Percentiles rank a stretch among this genome's conserved stretches.
Evolutionary conservation across 2,797 vertebrate genomes (phyloP).

Genomic region (Staurois parvus): DNA sequence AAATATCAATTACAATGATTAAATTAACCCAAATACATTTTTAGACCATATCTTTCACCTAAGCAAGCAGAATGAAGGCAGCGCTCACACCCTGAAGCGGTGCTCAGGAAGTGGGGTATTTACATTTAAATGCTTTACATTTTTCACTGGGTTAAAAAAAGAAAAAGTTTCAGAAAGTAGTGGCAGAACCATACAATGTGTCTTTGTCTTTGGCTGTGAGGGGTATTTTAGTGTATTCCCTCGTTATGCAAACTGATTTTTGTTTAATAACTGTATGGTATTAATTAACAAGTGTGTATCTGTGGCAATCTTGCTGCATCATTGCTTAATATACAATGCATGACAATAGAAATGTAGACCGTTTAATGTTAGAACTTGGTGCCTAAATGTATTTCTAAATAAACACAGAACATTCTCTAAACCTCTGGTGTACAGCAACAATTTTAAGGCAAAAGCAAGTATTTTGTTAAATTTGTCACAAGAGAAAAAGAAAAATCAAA

Average conservation of each 20-base stretch:
- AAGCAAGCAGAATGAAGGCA: conserved; percentile 66
- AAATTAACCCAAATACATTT: conserved; percentile 72
- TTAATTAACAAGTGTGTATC: not conserved
- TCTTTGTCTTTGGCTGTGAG: conserved; percentile 51
- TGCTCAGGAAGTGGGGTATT: conserved; percentile 75
- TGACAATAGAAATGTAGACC: not conserved
- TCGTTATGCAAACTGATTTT: conserved; percentile 11
- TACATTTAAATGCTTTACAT: conserved; percentile 73
- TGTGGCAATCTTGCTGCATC: not conserved
- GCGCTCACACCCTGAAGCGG: conserved; percentile 67
- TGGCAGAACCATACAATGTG: conserved; percentile 53
- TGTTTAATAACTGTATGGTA: not conserved
- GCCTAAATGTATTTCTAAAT: not conserved
- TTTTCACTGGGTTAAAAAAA: conserved; percentile 67
- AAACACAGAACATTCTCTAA: not conserved
- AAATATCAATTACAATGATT: conserved; percentile 73
- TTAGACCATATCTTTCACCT: conserved; percentile 73
- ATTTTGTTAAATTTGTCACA: not conserved
- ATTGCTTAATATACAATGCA: not conserved
- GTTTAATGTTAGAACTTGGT: not conserved
- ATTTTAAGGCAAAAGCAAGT: not conserved
- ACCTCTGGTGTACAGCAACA: not conserved
- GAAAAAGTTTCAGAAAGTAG: conserved; percentile 61
- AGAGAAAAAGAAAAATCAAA: not conserved
- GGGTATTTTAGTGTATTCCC: not conserved